These are phyloP conservation scores for Laspeyria flexula DNA, from an alignment of 2,888 invertebrate genomes.

Conservation along the genomic window DNA sequence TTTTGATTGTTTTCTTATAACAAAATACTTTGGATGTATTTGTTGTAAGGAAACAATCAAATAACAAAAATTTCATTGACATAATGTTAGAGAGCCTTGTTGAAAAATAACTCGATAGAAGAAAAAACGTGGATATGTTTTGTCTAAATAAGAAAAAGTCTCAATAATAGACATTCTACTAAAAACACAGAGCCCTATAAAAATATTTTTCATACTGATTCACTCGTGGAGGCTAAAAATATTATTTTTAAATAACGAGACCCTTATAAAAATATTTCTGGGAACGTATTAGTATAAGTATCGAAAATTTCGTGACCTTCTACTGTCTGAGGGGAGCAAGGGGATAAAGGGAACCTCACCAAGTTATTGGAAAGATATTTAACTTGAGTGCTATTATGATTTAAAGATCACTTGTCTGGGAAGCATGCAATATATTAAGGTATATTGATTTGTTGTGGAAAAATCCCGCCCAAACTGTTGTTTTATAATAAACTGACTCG, in stretches of 20 bases:
- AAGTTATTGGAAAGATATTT: constrained; percentile 12
- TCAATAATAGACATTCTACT: too few relatives aligned
- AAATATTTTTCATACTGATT: neutral
- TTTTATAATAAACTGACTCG: too few relatives aligned
- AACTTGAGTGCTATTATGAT: constrained; percentile 15
- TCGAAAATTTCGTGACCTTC: constrained; percentile 10
- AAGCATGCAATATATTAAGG: neutral
- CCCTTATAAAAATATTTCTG: constrained; percentile 1
- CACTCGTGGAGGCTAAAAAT: neutral
- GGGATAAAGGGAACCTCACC: constrained; percentile 2
- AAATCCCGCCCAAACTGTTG: too few relatives aligned
- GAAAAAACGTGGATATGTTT: too few relatives aligned
- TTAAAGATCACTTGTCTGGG: constrained; percentile 4
- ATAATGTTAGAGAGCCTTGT: too few relatives aligned
- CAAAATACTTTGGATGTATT: too few relatives aligned
- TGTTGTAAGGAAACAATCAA: too few relatives aligned
- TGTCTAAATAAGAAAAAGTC: too few relatives aligned
- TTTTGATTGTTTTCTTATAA: too few relatives aligned
- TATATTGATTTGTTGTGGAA: neutral
- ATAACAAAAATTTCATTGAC: too few relatives aligned
- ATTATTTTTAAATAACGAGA: neutral
- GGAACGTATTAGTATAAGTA: constrained; percentile 3
- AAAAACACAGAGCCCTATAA: neutral
- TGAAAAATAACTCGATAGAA: too few relatives aligned
- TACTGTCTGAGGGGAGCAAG: too few relatives aligned